These are phyloP conservation scores for Drosophila pruinosa DNA, from an alignment of 1,140 invertebrate species.

Conservation along the genomic window DNA sequence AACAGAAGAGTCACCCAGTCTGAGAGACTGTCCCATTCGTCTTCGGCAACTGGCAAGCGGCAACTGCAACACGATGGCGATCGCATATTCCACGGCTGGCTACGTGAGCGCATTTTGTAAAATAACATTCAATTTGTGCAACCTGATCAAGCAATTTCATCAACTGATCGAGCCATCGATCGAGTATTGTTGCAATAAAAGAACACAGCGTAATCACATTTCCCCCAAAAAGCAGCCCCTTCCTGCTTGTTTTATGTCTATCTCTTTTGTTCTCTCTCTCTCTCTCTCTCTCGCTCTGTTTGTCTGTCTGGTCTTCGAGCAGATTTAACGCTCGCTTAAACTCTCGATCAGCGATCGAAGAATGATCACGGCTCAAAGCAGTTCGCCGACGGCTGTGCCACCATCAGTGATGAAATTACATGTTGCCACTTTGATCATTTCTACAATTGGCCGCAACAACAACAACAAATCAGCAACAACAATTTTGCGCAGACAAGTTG, in stretches of 20 bases:
- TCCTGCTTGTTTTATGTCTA: constrained; percentile 2
- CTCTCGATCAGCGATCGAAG: constrained; percentile 28
- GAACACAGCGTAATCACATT: constrained; percentile 59
- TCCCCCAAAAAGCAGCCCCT: constrained; percentile 30
- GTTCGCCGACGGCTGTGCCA: constrained; percentile 45
- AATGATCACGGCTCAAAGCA: constrained; percentile 54
- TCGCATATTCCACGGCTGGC: constrained; percentile 58
- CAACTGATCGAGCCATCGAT: constrained; percentile 50
- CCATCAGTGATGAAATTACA: constrained; percentile 68
- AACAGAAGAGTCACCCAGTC: too few species aligned
- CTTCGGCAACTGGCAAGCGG: neutral
- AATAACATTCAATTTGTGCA: constrained; percentile 82
- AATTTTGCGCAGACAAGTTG: constrained; percentile 58
- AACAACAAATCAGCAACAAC: constrained; percentile 39
- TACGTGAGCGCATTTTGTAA: constrained; percentile 78
- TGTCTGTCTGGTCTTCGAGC: neutral
- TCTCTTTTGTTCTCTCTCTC: neutral
- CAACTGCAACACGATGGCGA: neutral
- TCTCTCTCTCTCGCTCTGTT: neutral
- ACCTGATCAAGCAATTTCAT: constrained; percentile 77
- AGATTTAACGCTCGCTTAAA: constrained; percentile 75
- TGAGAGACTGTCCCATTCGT: constrained; percentile 12
- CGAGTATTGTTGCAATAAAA: constrained; percentile 37
- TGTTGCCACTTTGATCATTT: constrained; percentile 73
- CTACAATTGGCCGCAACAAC: constrained; percentile 69